phyloP scores from a whole-genome alignment of 2,888 invertebrate species.

The Halocaridina rubra region DNA sequence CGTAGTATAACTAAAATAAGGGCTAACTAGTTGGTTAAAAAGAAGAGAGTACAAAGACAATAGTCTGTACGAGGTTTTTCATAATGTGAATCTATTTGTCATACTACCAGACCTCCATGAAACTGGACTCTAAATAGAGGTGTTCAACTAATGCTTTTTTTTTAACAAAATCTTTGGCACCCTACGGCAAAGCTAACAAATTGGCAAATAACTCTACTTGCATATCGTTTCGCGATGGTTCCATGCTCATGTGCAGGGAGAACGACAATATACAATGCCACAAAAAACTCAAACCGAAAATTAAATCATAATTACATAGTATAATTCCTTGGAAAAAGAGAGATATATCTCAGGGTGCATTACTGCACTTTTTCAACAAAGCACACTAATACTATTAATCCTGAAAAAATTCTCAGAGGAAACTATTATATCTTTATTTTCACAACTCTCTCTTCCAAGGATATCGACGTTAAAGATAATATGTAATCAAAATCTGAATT shows the following conservation, averaged over 20 bases:
- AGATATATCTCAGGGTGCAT: neutral
- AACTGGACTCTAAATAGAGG: slow-evolving; percentile 43
- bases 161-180: slow-evolving; percentile 56
- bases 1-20: slow-evolving; percentile 12
- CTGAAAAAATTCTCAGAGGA: too few species aligned
- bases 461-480: too few species aligned
- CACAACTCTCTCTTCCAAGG: too few species aligned
- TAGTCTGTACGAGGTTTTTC: too few species aligned
- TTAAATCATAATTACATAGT: slow-evolving; percentile 11
- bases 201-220: slow-evolving; percentile 60
- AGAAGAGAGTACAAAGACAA: too few species aligned
- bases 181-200: slow-evolving; percentile 60
- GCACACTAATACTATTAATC: too few species aligned
- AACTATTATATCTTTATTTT: too few species aligned
- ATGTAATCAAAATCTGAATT: too few species aligned
- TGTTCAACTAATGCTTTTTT: slow-evolving; percentile 34
- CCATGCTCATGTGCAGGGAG: slow-evolving; percentile 60
- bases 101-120: slow-evolving; percentile 37
- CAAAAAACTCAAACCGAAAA: slow-evolving; percentile 27
- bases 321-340: slow-evolving; percentile 52
- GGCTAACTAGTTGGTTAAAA: neutral
- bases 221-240: slow-evolving; percentile 61
- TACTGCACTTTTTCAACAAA: too few species aligned
- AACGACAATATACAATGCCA: slow-evolving; percentile 47
- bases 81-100: too few species aligned